These are phyloP conservation scores for Coenobita brevimanus DNA, from an alignment of 1,140 invertebrate genomes.

Conservation along the genomic window DNA sequence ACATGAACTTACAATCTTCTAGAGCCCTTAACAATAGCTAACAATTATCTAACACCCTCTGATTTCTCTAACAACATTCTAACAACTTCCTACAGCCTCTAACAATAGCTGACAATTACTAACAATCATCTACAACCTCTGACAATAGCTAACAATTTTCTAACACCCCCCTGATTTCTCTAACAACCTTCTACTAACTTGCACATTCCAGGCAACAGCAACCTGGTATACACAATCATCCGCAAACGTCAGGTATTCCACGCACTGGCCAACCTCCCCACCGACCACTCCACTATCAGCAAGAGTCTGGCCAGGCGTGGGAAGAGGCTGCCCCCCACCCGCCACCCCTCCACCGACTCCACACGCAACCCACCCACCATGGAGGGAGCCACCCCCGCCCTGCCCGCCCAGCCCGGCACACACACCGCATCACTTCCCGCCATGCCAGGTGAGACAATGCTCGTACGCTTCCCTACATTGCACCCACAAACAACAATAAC, in stretches of 20 bases:
- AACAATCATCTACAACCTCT: too few relatives aligned
- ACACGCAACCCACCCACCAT: slow-evolving; percentile 75
- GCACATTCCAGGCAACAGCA: slow-evolving; percentile 86
- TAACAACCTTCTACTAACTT: slow-evolving; percentile 12
- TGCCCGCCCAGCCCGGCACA: slow-evolving; percentile 91
- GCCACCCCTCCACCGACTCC: slow-evolving; percentile 71
- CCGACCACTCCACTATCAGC: slow-evolving; percentile 91
- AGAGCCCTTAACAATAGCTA: too few relatives aligned
- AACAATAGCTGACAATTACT: too few relatives aligned
- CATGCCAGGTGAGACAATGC: slow-evolving; percentile 68
- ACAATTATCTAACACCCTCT: too few relatives aligned
- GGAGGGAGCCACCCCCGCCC: slow-evolving; percentile 89
- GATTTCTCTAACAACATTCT: too few relatives aligned
- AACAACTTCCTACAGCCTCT: too few relatives aligned
- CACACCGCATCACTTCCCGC: slow-evolving; percentile 89
- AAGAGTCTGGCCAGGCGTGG: slow-evolving; percentile 77
- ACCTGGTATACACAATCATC: slow-evolving; percentile 99
- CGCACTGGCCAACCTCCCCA: slow-evolving; percentile 94
- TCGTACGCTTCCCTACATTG: too few relatives aligned
- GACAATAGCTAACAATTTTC: too few relatives aligned
- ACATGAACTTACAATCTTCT: too few relatives aligned
- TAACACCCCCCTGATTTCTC: too few relatives aligned
- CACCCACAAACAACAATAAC: too few relatives aligned
- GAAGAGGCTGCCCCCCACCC: slow-evolving; percentile 74
- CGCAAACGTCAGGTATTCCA: slow-evolving; percentile 98